These are phyloP conservation scores for Galbula dea DNA, from an alignment of 2,113 vertebrate species.

Conservation along the genomic window DNA sequence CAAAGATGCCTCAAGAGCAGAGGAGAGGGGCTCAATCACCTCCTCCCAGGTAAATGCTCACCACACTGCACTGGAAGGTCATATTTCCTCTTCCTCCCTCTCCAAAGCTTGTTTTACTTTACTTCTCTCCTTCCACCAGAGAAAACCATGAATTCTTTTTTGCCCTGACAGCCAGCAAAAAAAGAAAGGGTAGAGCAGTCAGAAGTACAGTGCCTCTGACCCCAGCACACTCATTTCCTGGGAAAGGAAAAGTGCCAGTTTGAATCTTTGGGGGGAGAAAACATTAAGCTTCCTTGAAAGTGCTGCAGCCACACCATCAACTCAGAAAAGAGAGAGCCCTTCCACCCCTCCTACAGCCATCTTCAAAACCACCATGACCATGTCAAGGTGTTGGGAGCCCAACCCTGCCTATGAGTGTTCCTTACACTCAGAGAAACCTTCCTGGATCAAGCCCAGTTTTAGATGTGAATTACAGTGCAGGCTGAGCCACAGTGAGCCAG, in stretches of 20 bases:
- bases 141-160: not conserved
- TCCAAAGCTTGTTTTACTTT: not conserved
- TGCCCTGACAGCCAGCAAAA: not conserved
- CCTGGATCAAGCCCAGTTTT: not conserved
- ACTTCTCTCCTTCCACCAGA: not conserved
- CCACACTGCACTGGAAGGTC: not conserved
- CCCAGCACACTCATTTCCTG: not conserved
- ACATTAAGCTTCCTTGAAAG: not conserved
- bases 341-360: not conserved
- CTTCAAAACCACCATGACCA: not conserved
- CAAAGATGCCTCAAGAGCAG: not conserved
- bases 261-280: not conserved
- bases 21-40: not conserved
- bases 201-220: not conserved
- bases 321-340: not conserved
- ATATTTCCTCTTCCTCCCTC: not conserved
- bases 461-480: not conserved
- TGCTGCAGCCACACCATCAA: not conserved
- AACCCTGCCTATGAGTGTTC: fast-evolving
- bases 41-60: not conserved
- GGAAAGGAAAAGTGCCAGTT: not conserved
- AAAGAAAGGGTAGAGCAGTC: not conserved
- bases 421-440: not conserved
- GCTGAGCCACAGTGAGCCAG: not conserved
- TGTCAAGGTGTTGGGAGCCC: not conserved